Base-by-base conservation (phyloP, 2,888 invertebrate species). In the Drosophila robusta region DNA sequence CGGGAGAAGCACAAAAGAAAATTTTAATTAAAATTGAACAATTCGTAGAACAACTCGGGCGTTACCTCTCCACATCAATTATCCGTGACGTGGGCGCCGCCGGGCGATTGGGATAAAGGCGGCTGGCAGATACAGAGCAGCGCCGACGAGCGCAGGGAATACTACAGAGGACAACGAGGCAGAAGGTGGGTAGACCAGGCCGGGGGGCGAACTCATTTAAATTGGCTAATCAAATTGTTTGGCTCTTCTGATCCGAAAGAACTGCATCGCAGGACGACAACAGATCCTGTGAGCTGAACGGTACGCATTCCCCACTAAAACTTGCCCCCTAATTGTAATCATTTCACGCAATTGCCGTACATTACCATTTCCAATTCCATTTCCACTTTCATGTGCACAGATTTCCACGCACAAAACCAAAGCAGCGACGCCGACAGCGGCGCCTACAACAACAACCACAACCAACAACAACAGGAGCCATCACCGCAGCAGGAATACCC, bases 41-140 rank as follows among this genome's bases (percentile, higher is more conserved):
- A 80, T 74, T 77, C 51, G 14, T 70, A 85, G 85, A 87, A 84
- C 72, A 89, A 87, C 81, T 87, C 90, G 58, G 87, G 87, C 44
- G 86, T 87, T 65, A 81, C 90, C 29, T 90, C 92, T 49, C 90
- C 92, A 3, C 92, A 91, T 78, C 92, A 92, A 82, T 79, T 92
- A 62, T 92, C 92, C 55, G 92, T 92, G 69, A 92, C 91, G 74
- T 92, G 92, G 92, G 92, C 92, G 58, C 89, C 90, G 60, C 89
- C 91, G 76, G 90, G 89, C 80, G 91, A 90, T 62, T 74, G 86
- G 72, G 86, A 87, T 75, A 80, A 80, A 55, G 89, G 88, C 75
- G 76, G 78, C 71, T 90, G 89, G 81, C 87, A 89, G 78, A 87
- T 90, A 89, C 91, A 90, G 75, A 83, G 74, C 64, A 78, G 89